phyloP scores from a whole-genome alignment of 2,888 invertebrate species.

The Troides oblongomaculatus region DNA sequence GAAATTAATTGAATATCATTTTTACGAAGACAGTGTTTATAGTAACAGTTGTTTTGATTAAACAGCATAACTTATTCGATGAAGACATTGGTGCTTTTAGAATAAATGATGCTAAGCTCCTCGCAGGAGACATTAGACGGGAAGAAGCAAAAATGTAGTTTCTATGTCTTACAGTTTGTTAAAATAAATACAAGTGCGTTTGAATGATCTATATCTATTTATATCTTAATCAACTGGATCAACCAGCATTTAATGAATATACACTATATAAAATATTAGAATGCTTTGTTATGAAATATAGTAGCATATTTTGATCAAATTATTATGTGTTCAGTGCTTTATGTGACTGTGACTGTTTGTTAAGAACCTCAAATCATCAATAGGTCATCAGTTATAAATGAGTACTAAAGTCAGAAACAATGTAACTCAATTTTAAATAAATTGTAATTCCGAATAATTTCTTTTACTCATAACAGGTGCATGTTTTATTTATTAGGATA shows the following conservation, averaged over 20 bases:
- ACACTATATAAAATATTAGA: constrained; percentile 73
- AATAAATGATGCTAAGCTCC: constrained; percentile 31
- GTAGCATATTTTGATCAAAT: constrained; percentile 76
- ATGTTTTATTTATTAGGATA: constrained; percentile 32
- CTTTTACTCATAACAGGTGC: constrained; percentile 27
- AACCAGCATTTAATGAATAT: constrained; percentile 75
- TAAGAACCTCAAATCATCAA: constrained; percentile 54
- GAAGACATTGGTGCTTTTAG: constrained; percentile 48
- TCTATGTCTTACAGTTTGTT: constrained; percentile 11
- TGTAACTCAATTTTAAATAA: constrained; percentile 79
- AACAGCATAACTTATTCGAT: constrained; percentile 25
- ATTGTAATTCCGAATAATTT: constrained; percentile 63
- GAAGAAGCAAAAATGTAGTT: constrained; percentile 14
- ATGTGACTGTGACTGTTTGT: constrained; percentile 56
- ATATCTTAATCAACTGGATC: constrained; percentile 58
- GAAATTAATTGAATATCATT: constrained; percentile 22
- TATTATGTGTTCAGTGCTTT: constrained; percentile 73
- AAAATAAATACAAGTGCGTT: constrained; percentile 56
- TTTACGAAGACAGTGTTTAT: constrained; percentile 9
- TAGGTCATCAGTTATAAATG: constrained; percentile 62
- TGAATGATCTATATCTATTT: constrained; percentile 53
- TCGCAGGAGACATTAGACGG: background rate
- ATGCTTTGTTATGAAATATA: constrained; percentile 72
- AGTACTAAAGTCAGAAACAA: constrained; percentile 70
- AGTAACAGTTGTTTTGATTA: background rate